phyloP scores from a whole-genome alignment of 1,140 invertebrate genomes.

The Wasmannia auropunctata region DNA sequence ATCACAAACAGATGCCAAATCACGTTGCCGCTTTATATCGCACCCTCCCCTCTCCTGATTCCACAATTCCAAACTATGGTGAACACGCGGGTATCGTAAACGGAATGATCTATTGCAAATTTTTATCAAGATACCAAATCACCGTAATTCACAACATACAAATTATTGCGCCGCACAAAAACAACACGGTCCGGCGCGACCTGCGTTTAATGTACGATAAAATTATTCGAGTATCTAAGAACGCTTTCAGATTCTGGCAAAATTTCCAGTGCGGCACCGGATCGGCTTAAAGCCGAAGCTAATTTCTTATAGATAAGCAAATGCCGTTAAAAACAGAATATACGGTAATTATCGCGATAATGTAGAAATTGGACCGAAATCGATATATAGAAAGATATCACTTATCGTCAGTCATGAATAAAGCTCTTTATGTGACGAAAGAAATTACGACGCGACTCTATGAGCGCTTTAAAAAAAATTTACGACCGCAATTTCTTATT shows the following conservation, averaged over 20 bases:
- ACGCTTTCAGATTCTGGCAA: background rate
- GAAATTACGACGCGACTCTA: background rate
- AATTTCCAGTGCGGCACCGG: background rate
- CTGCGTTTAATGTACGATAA: background rate
- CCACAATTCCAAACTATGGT: background rate
- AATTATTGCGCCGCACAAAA: background rate
- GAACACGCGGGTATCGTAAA: background rate
- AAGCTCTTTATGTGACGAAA: slow-evolving; percentile 58
- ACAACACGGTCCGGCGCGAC: background rate
- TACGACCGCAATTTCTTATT: background rate
- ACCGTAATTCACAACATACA: background rate
- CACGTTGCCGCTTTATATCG: background rate
- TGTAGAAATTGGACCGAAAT: slow-evolving; percentile 20
- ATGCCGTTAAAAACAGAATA: slow-evolving; percentile 8
- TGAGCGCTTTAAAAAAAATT: slow-evolving; percentile 20
- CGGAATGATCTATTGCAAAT: background rate
- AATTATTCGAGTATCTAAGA: slow-evolving; percentile 15
- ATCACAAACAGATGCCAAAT: slow-evolving; percentile 62
- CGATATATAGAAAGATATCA: slow-evolving; percentile 6
- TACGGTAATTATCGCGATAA: slow-evolving; percentile 40
- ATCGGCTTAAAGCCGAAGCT: background rate
- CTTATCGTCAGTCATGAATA: slow-evolving; percentile 46
- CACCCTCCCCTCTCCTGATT: background rate
- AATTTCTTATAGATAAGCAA: slow-evolving; percentile 24
- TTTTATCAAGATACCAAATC: background rate